These are phyloP conservation scores for Merodon equestris DNA, from an alignment of 2,888 invertebrate genomes.

Conservation along the genomic window DNA sequence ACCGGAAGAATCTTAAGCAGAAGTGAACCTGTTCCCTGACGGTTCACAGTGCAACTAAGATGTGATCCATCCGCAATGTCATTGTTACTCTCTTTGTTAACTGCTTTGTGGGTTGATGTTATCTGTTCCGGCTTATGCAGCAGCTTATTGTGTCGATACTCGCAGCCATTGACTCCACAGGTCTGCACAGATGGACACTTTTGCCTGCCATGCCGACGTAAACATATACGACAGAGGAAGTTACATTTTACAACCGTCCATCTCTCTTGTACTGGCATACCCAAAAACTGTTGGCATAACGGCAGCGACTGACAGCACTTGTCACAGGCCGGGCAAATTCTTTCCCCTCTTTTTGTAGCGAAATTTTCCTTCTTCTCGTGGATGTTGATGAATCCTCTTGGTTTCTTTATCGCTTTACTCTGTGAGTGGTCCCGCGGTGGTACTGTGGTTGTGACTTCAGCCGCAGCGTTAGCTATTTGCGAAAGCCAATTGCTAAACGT, in stretches of 20 bases:
- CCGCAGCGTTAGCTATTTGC: neutral
- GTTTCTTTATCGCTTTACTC: neutral
- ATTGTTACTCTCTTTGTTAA: conserved; percentile 1
- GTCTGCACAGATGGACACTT: conserved; percentile 23
- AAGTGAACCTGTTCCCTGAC: neutral
- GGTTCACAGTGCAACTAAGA: neutral
- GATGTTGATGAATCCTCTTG: conserved; percentile 10
- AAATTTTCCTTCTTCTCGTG: conserved; percentile 6
- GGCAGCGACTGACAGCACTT: conserved; percentile 9
- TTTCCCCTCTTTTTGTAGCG: neutral
- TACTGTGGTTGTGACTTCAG: neutral
- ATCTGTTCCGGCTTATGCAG: conserved; percentile 36
- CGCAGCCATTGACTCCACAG: conserved; percentile 42
- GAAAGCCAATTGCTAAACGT: conserved; percentile 11
- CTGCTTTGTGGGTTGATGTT: conserved; percentile 1
- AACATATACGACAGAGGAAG: conserved; percentile 41
- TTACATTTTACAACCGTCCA: conserved; percentile 33
- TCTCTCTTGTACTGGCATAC: conserved; percentile 27
- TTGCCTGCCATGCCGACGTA: conserved; percentile 36
- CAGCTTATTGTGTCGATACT: conserved; percentile 40
- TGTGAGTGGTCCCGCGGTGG: neutral
- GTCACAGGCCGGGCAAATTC: conserved; percentile 6
- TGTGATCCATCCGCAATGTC: neutral
- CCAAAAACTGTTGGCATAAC: conserved; percentile 1
- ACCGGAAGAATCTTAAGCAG: conserved; percentile 25